phyloP scores from a whole-genome alignment of 2,113 vertebrate genomes.

The Cyanoramphus novaezelandiae region DNA sequence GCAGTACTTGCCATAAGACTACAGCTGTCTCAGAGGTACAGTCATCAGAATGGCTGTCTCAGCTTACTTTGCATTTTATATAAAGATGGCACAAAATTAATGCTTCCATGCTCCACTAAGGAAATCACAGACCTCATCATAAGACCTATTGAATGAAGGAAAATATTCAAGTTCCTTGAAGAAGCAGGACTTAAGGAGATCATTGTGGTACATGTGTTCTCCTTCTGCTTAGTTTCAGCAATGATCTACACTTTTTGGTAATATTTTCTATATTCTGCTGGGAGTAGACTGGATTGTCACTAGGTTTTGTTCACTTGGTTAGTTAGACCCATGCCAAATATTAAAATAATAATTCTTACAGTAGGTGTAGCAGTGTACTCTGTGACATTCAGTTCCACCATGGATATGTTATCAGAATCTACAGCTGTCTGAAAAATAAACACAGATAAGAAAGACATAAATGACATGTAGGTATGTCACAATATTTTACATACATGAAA shows the following conservation, averaged over 20 bases:
- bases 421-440: conserved; percentile 67
- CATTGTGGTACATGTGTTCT: not conserved
- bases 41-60: not conserved
- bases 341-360: conserved; percentile 65
- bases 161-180: not conserved
- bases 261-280: not conserved
- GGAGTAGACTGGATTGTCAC: not conserved
- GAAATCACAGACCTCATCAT: not conserved
- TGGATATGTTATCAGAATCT: conserved; percentile 76
- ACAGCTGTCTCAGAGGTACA: not conserved
- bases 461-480: not conserved
- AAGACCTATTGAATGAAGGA: not conserved
- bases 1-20: not conserved
- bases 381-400: conserved; percentile 71
- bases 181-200: not conserved
- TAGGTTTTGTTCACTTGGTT: not conserved
- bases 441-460: not conserved
- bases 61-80: not conserved
- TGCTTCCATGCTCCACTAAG: not conserved
- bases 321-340: not conserved
- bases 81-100: not conserved
- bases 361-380: conserved; percentile 47
- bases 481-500: not conserved
- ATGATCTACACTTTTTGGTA: not conserved
- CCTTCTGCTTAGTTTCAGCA: not conserved